phyloP scores from a whole-genome alignment of 2,113 vertebrate genomes.

The Polyodon spathula region DNA sequence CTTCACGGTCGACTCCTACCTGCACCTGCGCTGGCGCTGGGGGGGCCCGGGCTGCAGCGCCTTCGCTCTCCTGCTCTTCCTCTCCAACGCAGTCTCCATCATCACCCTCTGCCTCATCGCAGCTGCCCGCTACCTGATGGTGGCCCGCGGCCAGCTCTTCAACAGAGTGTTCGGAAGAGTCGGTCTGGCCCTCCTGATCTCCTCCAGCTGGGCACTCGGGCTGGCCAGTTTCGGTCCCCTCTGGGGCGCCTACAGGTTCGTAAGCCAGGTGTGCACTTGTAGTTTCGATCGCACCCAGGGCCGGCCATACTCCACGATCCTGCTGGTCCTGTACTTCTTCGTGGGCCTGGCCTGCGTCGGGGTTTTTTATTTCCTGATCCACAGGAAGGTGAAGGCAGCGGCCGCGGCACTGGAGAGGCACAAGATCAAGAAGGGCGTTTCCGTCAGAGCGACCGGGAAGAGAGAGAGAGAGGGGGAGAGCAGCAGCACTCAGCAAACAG shows the following conservation, averaged over 20 bases:
- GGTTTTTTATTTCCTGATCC: constrained; percentile 70
- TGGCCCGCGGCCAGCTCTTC: constrained; percentile 54
- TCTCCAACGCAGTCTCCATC: constrained; percentile 76
- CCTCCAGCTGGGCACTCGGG: constrained; percentile 55
- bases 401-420: constrained; percentile 57
- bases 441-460: constrained; percentile 27
- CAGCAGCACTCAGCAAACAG: constrained; percentile 22
- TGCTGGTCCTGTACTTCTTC: constrained; percentile 72
- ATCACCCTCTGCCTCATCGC: constrained; percentile 74
- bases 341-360: constrained; percentile 65
- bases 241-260: too few species aligned
- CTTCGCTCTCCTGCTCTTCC: constrained; percentile 71
- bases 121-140: constrained; percentile 65
- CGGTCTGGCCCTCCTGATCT: constrained; percentile 46
- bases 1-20: constrained; percentile 69
- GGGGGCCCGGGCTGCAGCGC: constrained; percentile 58
- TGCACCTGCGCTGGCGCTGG: constrained; percentile 67
- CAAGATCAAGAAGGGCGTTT: constrained; percentile 49
- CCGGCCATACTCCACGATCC: constrained; percentile 69
- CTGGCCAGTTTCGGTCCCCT: constrained; percentile 66
- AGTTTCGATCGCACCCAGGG: constrained; percentile 72
- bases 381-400: constrained; percentile 57
- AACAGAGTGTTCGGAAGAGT: constrained; percentile 53
- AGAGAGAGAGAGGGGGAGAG: constrained; percentile 50
- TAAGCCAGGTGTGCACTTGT: constrained; percentile 76